Percentiles rank a stretch among this genome's conserved stretches.
phyloP scores from a whole-genome alignment of 2,797 vertebrate genomes.

The Bradypodion ventrale region DNA sequence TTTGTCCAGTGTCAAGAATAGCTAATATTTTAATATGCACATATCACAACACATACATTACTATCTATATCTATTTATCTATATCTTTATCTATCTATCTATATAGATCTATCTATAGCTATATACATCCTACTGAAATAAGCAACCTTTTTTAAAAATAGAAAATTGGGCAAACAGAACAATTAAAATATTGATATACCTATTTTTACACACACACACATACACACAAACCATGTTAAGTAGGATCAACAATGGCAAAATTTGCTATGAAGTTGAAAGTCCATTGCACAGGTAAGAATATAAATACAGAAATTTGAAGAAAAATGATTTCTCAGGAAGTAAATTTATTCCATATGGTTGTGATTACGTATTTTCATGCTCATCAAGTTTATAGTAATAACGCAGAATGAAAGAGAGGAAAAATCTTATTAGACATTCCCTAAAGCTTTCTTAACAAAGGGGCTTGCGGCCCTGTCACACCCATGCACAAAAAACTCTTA shows the following conservation, averaged over 20 bases:
- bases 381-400: constrained; percentile 64
- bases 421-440: constrained; percentile 74
- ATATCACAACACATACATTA: constrained; percentile 20
- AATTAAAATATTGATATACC: constrained; percentile 14
- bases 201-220: no score
- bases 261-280: background rate
- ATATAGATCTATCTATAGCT: no score
- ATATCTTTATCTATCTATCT: no score
- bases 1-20: constrained; percentile 24
- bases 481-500: constrained; percentile 70
- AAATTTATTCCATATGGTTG: constrained; percentile 55
- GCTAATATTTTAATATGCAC: constrained; percentile 40
- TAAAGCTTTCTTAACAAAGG: constrained; percentile 78
- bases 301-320: constrained; percentile 35
- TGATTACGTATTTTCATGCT: constrained; percentile 66
- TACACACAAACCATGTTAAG: no score
- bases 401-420: constrained; percentile 63
- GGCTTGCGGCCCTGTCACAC: constrained; percentile 71
- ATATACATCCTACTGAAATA: background rate
- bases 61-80: no score
- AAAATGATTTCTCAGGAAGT: constrained; percentile 35
- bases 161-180: constrained; percentile 36
- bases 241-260: constrained; percentile 13
- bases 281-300: constrained; percentile 33
- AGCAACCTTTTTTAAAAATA: constrained; percentile 18